phyloP scores from a whole-genome alignment of 2,888 invertebrate species.

The Xanthia icteritia region DNA sequence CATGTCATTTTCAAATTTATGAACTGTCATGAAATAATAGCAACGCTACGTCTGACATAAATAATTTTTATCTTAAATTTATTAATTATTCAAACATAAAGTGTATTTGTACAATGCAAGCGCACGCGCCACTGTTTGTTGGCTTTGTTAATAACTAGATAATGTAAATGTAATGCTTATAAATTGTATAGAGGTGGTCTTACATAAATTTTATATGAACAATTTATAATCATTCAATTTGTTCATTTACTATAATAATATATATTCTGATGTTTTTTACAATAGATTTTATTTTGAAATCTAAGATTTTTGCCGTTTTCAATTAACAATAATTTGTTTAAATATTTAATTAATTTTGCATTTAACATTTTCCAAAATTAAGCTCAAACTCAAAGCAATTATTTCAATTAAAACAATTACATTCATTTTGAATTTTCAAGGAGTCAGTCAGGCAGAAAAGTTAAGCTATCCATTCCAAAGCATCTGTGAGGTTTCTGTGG shows the following conservation, averaged over 20 bases:
- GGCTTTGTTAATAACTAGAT: constrained; percentile 66
- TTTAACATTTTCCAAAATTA: not conserved
- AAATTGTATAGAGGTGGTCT: constrained; percentile 55
- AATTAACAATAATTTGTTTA: not conserved
- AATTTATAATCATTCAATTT: not conserved
- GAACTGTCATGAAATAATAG: not conserved
- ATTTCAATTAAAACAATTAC: not conserved
- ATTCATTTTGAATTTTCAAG: too few species aligned
- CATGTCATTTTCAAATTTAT: not conserved
- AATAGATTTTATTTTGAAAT: not conserved
- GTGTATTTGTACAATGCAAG: constrained; percentile 82
- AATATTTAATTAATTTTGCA: not conserved
- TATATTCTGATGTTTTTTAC: not conserved
- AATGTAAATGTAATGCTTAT: constrained; percentile 52
- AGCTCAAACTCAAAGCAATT: not conserved
- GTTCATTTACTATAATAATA: not conserved
- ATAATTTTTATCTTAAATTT: constrained; percentile 61
- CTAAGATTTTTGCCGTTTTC: not conserved
- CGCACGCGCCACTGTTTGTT: constrained; percentile 82
- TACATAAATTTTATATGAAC: not conserved
- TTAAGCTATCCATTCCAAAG: too few species aligned
- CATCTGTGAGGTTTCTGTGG: not conserved
- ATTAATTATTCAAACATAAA: constrained; percentile 66
- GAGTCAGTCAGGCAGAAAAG: not conserved
- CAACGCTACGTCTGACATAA: not conserved